Percentiles rank a stretch among this genome's conserved stretches.
phyloP scores from a whole-genome alignment of 2,888 invertebrate genomes.

The Glaucopsyche alexis region DNA sequence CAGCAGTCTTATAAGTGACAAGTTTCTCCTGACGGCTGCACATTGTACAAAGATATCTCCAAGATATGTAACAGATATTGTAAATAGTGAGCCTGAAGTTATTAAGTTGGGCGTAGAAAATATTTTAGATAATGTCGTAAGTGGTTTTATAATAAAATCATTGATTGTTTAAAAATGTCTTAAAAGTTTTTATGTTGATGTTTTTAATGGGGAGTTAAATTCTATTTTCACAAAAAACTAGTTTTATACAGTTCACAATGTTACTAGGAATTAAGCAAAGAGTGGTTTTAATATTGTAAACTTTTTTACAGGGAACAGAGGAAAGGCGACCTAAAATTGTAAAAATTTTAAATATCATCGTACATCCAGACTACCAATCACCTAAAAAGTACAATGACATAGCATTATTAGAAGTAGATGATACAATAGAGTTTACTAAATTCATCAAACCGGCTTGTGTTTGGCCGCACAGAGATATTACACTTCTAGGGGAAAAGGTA shows the following conservation, averaged over 20 bases:
- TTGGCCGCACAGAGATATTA: slow-evolving; percentile 46
- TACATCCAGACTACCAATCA: slow-evolving; percentile 51
- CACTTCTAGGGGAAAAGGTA: slow-evolving; percentile 44
- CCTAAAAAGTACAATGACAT: slow-evolving; percentile 60
- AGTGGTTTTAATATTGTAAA: not conserved
- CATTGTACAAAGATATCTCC: slow-evolving; percentile 66
- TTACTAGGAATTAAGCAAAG: not conserved
- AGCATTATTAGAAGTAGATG: slow-evolving; percentile 54
- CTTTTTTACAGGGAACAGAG: slow-evolving; percentile 37
- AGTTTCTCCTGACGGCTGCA: slow-evolving; percentile 82
- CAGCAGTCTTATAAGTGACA: slow-evolving; percentile 79
- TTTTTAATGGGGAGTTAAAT: no score
- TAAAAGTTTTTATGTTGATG: no score
- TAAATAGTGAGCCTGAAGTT: slow-evolving; percentile 37
- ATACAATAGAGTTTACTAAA: slow-evolving; percentile 45
- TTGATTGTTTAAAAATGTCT: not conserved
- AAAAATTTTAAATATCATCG: slow-evolving; percentile 49
- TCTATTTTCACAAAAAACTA: no score
- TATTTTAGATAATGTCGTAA: slow-evolving; percentile 30
- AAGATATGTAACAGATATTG: slow-evolving; percentile 30
- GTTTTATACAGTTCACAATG: not conserved
- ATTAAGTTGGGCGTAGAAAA: slow-evolving; percentile 43
- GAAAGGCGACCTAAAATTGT: slow-evolving; percentile 41
- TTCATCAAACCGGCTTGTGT: slow-evolving; percentile 59
- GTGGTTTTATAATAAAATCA: not conserved